Evolutionary conservation across 1,140 invertebrate genomes (phyloP), one percentile per base, ranked within the genome.

Genomic region (Achroia grisella): DNA sequence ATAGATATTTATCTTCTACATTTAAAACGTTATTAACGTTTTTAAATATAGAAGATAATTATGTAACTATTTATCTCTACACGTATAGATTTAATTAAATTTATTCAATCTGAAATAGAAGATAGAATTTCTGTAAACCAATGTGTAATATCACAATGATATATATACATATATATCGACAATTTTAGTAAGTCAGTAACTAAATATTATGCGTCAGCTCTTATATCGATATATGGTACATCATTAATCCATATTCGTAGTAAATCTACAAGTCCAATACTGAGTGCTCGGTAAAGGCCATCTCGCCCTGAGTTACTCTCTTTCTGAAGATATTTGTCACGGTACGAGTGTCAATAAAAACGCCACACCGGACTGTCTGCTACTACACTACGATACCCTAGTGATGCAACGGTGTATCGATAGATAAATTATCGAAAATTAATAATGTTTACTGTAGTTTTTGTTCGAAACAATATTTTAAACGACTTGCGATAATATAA

Each of bases 281-380:
- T 31, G 49, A n/a, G 44, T 13, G 34, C 34, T 36, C 17, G 17
- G 33, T 14, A 13, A 43, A 27, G 39, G 30, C 29, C 46, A 39
- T 14, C 27, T 36, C n/a, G 37, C 30, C 32, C 42, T 12, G 39
- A 49, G 47, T 49, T 37, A 34, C 30, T 48, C 31, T 36, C 14
- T 44, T 56, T 47, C 50, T 48, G 31, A 27, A 58, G 71, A 68
- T 80, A 78, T 84, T 84, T 84, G 77, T 84, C 80, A 84, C 77
- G 50, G 57, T 55, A 78, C 62, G 66, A 84, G 80, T 80, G 77
- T 84, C 80, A 84, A 84, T 84, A 84, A 84, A 84, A 84, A 77
- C 63, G 80, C 73, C 80, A 84, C 69, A 62, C 80, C 72, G 80
- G 80, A 84, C 80, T 80, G 69, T 63, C 60, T 71, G 62, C 56